phyloP scores from a whole-genome alignment of 2,888 invertebrate species.

The Crematogaster levior region DNA sequence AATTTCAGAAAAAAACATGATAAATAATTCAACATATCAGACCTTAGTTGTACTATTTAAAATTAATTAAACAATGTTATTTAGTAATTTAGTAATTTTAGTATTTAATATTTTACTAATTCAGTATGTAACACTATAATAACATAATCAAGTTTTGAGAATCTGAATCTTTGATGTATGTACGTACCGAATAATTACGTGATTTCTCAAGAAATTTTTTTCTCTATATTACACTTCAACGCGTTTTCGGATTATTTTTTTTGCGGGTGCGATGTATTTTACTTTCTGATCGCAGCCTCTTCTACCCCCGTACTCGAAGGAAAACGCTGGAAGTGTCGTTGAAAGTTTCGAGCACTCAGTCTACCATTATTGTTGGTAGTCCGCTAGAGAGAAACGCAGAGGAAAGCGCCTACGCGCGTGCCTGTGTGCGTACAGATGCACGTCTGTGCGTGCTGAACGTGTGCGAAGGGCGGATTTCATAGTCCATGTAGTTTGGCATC shows the following conservation, averaged over 20 bases:
- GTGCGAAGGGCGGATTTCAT: constrained; percentile 71
- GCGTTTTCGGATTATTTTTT: constrained; percentile 36
- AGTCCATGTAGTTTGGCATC: constrained; percentile 76
- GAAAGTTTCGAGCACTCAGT: constrained; percentile 69
- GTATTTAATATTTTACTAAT: too few relatives aligned
- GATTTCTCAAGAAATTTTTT: not conserved
- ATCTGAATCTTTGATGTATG: not conserved
- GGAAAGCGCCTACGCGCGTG: constrained; percentile 20
- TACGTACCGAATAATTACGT: not conserved
- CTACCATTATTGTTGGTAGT: constrained; percentile 60
- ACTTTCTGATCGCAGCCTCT: constrained; percentile 52
- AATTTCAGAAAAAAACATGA: not conserved
- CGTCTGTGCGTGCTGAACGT: constrained; percentile 51
- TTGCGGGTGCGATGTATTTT: constrained; percentile 40
- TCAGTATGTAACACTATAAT: not conserved
- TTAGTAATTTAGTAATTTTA: too few relatives aligned
- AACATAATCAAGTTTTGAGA: not conserved
- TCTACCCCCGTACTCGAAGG: constrained; percentile 40
- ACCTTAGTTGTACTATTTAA: not conserved
- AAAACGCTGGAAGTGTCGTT: constrained; percentile 65
- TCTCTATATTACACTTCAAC: not conserved
- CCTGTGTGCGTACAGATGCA: constrained; percentile 21
- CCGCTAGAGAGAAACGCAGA: constrained; percentile 44
- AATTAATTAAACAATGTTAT: not conserved
- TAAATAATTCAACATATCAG: not conserved